Conservation (phyloP, 2,888 invertebrate species). For the Polyploca ridens region DNA sequence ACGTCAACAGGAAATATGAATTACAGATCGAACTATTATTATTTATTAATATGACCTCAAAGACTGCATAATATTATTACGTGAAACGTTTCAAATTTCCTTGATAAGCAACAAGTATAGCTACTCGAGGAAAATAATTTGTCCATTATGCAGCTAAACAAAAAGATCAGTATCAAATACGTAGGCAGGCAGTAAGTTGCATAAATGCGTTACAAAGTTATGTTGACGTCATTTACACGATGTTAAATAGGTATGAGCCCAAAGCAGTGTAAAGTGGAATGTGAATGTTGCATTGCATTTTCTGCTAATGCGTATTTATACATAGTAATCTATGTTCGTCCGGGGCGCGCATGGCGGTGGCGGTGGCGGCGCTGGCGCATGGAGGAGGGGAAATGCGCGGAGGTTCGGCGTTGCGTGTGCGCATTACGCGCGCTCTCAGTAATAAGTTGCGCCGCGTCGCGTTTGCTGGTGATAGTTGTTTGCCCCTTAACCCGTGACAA, state of each 20-base stretch:
- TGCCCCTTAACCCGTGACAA: slow-evolving; percentile 70
- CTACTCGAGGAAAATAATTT: not conserved
- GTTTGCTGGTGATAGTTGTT: slow-evolving; percentile 62
- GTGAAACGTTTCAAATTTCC: not conserved
- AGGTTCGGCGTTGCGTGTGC: slow-evolving; percentile 40
- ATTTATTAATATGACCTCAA: not conserved
- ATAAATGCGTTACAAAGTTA: not conserved
- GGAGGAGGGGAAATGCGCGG: slow-evolving; percentile 44
- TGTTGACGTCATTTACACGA: not conserved
- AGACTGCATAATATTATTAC: not conserved
- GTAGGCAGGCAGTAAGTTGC: not conserved
- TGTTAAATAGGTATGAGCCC: not conserved
- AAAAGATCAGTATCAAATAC: not conserved
- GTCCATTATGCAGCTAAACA: not conserved
- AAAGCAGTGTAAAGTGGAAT: slow-evolving; percentile 17
- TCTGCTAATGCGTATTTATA: slow-evolving; percentile 5
- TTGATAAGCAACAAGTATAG: not conserved
- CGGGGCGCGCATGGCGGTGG: slow-evolving; percentile 21
- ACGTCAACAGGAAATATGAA: not conserved
- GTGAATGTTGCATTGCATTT: slow-evolving; percentile 37
- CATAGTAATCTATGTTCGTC: slow-evolving; percentile 26
- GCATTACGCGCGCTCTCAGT: slow-evolving; percentile 64
- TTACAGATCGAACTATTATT: slow-evolving; percentile 1
- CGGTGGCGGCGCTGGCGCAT: slow-evolving; percentile 15
- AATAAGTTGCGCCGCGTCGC: slow-evolving; percentile 56